A percentile compares a stretch with the other conserved stretches of the same genome.
phyloP scores from a whole-genome alignment of 2,113 vertebrate genomes.

The Peucedramus taeniatus region DNA sequence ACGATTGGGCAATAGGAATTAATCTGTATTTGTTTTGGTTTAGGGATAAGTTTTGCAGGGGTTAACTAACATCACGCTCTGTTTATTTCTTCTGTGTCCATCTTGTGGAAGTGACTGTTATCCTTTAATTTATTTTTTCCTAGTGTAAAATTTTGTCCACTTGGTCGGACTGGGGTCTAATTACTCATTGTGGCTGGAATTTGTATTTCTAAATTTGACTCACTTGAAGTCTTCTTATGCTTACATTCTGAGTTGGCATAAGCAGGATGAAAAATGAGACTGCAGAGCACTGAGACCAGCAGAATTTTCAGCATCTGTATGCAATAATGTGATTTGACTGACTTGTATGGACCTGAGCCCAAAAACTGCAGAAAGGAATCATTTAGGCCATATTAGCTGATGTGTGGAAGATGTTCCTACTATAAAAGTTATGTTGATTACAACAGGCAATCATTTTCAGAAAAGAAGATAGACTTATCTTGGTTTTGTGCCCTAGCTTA shows the following conservation, averaged over 20 bases:
- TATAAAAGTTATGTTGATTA: neutral
- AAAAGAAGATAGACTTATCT: neutral
- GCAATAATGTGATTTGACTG: neutral
- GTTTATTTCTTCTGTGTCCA: neutral
- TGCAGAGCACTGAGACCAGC: neutral
- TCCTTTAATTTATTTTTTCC: neutral
- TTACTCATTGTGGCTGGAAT: neutral
- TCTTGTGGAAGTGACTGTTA: neutral
- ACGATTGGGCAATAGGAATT: neutral
- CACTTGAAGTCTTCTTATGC: neutral
- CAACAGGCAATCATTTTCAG: neutral
- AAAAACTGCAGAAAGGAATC: neutral
- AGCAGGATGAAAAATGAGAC: neutral
- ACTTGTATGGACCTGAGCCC: neutral
- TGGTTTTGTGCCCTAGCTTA: neutral
- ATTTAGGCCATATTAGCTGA: neutral
- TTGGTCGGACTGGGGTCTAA: neutral
- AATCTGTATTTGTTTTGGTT: neutral
- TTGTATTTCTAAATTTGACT: neutral
- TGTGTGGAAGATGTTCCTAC: neutral
- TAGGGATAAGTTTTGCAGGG: neutral
- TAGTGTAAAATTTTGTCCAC: neutral
- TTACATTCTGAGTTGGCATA: neutral
- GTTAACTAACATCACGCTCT: neutral
- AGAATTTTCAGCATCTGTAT: constrained; percentile 15